phyloP scores from a whole-genome alignment of 2,113 vertebrate species.

The Raja brachyura region DNA sequence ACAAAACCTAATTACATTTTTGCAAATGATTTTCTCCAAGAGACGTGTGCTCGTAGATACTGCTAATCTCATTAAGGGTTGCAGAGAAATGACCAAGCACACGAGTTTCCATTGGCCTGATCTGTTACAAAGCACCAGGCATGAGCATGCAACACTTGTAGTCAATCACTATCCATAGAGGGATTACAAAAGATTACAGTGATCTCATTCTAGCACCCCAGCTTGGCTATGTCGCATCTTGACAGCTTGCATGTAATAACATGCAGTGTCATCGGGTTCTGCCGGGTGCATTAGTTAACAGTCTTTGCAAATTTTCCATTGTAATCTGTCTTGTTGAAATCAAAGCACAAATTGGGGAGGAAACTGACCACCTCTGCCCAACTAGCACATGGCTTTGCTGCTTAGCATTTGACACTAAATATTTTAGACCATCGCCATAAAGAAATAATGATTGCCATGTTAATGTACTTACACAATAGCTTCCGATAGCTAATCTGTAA shows the following conservation, averaged over 20 bases:
- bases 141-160: background rate
- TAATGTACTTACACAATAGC: background rate
- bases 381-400: background rate
- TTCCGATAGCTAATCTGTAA: background rate
- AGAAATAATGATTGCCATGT: background rate
- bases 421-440: background rate
- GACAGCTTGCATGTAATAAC: background rate
- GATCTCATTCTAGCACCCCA: background rate
- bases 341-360: background rate
- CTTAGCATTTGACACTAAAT: background rate
- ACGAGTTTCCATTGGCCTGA: background rate
- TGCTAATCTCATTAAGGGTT: slow-evolving; percentile 15
- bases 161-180: background rate
- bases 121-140: background rate
- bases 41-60: background rate
- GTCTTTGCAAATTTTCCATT: background rate
- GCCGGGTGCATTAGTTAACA: slow-evolving; percentile 18
- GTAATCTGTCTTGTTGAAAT: background rate
- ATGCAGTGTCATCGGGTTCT: background rate
- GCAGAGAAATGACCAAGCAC: background rate
- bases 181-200: slow-evolving; percentile 10
- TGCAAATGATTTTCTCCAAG: background rate
- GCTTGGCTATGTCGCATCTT: background rate
- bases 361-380: background rate
- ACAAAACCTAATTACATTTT: background rate